Base-by-base conservation (phyloP, 2,888 invertebrate genomes). In the Pteria penguin region DNA sequence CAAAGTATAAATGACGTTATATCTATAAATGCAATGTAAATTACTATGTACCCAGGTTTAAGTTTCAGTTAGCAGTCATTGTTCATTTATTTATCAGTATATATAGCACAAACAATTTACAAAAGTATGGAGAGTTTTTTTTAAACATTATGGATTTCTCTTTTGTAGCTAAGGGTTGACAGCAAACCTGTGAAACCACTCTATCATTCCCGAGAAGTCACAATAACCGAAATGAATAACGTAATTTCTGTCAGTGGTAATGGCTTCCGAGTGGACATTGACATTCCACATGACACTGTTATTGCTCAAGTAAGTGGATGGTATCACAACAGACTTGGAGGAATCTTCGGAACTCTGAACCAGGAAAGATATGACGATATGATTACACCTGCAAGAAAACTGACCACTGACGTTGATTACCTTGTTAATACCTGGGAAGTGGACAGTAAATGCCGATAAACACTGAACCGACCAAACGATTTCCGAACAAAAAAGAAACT, bases 311-410 rank as follows among this genome's bases (percentile, higher is more conserved):
- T 97, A 0, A 95, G 95, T 83, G 96, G 97, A 2, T 97, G 97
- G 96, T 97, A 96, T 92, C 97, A 95, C 91, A 96, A 96, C 0
- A 96, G 95, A 88, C 95, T 96, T 0, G 96, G 96, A 1, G 97
- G 98, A 0, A 93, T 98, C 0, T 94, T 97, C 73, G 98, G 98
- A 24, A 97, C 97, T 0, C 95, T 96, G 94, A 96, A 97, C 93
- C 96, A 97, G 92, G 98, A 98, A 89, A 95, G 95, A 2, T 95
- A 93, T 86, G 96, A 97, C 90, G 98, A 98, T 89, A 65, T 77
- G 72, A 69, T 73, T 31, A 72, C 67, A 60, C 36, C 76, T 24
- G 68, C 72, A 27, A 54, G 69, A 27, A 61, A 65, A 32, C 63
- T 70, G 31, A 65, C 73, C 0, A 32, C 5, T 24, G 73, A 77